A percentile compares a stretch with the other conserved stretches of the same genome.
Conservation (phyloP, 92 coral and sea anemone genomes). For the Porites cylindrica region DNA sequence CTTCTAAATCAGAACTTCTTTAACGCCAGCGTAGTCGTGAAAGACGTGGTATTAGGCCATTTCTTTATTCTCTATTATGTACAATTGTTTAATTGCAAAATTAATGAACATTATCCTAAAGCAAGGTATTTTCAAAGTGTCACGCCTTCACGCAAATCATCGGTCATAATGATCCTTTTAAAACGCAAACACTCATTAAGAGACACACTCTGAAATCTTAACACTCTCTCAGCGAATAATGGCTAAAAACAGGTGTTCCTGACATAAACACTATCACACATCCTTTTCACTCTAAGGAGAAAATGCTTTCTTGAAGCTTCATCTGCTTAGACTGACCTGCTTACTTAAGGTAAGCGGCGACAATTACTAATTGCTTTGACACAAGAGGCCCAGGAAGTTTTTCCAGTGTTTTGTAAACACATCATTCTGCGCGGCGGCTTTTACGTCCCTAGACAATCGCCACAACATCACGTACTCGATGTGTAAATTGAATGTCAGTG, state of each 20-base stretch:
- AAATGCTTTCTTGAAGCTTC: background rate
- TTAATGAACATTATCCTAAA: background rate
- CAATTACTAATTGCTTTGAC: background rate
- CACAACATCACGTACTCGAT: too few relatives aligned
- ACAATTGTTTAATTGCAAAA: background rate
- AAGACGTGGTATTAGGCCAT: background rate
- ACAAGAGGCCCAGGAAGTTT: background rate
- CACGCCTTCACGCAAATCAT: background rate
- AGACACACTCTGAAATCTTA: conserved; percentile 2
- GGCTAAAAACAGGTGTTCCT: background rate
- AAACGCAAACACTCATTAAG: conserved; percentile 14
- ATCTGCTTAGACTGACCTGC: background rate
- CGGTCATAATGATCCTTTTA: conserved; percentile 12
- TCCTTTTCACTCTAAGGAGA: background rate
- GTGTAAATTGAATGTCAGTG: too few relatives aligned
- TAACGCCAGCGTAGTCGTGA: background rate
- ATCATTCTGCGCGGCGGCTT: too few relatives aligned
- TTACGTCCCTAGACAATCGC: too few relatives aligned
- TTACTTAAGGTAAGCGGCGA: background rate
- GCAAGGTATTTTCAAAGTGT: background rate
- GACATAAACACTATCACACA: background rate
- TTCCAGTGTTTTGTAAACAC: background rate
- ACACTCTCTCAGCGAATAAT: background rate
- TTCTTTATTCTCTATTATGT: background rate
- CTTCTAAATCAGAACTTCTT: conserved; percentile 1